A percentile compares a stretch with the other conserved stretches of the same genome.
These are phyloP conservation scores for Labroides dimidiatus DNA, from an alignment of 2,797 vertebrate genomes.

Conservation along the genomic window DNA sequence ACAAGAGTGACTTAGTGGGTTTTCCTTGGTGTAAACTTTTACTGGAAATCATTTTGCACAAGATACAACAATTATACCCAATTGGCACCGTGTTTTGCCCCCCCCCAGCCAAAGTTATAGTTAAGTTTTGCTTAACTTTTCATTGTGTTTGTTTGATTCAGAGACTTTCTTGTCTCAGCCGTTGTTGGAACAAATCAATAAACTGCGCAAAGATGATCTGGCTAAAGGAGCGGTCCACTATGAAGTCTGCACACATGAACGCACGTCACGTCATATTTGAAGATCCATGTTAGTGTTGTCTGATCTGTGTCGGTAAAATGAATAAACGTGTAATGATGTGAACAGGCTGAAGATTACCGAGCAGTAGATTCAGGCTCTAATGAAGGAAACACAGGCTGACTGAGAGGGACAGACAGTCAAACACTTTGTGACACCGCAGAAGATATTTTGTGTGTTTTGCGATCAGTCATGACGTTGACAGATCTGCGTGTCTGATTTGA, in stretches of 20 bases:
- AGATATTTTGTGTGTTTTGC: conserved; percentile 9
- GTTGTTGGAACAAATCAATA: too few species aligned
- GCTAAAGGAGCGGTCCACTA: too few species aligned
- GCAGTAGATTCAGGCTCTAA: not conserved
- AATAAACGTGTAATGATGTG: not conserved
- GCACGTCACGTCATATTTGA: not conserved
- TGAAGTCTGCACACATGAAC: not conserved
- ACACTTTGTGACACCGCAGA: conserved; percentile 13
- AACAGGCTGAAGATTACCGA: not conserved
- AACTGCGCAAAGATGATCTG: too few species aligned
- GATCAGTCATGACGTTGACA: conserved; percentile 29
- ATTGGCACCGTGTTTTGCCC: too few species aligned
- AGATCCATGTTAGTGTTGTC: not conserved
- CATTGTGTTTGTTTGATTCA: too few species aligned
- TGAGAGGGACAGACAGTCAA: conserved; percentile 4
- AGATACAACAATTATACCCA: too few species aligned
- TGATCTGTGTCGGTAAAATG: not conserved
- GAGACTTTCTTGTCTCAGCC: too few species aligned
- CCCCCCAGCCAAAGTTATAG: too few species aligned
- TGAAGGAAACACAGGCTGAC: not conserved
- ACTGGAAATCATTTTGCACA: too few species aligned
- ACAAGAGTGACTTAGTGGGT: too few species aligned
- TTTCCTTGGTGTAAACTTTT: too few species aligned
- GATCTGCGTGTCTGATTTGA: conserved; percentile 14
- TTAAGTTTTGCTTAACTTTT: too few species aligned